Conservation (phyloP, 2,888 invertebrate species). For the Hoplodrina blanda region DNA sequence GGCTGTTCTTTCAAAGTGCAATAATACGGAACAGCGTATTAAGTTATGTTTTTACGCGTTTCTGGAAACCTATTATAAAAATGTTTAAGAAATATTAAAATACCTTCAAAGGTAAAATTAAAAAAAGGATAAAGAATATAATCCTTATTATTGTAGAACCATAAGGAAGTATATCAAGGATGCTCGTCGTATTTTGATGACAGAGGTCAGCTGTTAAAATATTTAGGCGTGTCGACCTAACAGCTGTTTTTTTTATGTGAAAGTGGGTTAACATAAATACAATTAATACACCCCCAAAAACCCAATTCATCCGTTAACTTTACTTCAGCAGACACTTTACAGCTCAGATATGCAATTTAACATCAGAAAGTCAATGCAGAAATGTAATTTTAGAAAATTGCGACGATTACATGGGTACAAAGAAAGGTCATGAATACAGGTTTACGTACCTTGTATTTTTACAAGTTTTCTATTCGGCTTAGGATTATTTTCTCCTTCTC, state of each 20-base stretch:
- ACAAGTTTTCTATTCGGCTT: conserved; percentile 47
- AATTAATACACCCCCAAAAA: conserved; percentile 37
- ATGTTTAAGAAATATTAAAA: neutral
- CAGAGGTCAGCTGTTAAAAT: conserved; percentile 77
- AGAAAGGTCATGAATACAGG: conserved; percentile 78
- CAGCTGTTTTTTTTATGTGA: conserved; percentile 83
- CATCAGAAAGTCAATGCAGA: conserved; percentile 46
- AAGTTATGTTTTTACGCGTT: neutral
- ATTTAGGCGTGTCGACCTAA: conserved; percentile 81
- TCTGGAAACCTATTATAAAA: neutral
- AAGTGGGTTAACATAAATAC: conserved; percentile 76
- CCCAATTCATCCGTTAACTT: conserved; percentile 46
- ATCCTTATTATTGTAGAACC: neutral
- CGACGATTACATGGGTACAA: conserved; percentile 78
- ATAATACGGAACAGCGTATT: neutral
- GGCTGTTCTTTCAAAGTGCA: neutral
- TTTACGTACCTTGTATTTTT: conserved; percentile 72
- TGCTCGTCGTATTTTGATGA: conserved; percentile 26
- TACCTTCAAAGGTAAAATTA: neutral
- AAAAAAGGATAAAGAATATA: neutral
- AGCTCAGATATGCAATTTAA: conserved; percentile 19
- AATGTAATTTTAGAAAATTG: conserved; percentile 67
- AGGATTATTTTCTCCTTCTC: conserved; percentile 45
- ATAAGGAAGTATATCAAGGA: neutral
- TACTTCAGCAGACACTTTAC: conserved; percentile 18